These are phyloP conservation scores for Antheraea assamensis DNA, from an alignment of 2,888 invertebrate genomes.

Conservation along the genomic window DNA sequence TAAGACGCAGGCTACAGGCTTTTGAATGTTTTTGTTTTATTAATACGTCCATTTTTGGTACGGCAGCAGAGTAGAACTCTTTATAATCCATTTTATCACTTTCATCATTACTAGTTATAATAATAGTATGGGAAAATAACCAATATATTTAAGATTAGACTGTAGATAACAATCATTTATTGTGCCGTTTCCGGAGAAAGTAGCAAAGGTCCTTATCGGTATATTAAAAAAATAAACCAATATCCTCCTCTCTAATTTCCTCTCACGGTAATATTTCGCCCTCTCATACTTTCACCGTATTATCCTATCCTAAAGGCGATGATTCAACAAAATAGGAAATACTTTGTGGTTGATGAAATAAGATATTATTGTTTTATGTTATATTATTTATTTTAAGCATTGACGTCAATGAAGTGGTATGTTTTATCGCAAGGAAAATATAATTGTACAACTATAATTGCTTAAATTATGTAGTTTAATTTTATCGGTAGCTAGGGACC, in stretches of 20 bases:
- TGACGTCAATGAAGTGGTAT: neutral
- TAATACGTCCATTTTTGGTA: neutral
- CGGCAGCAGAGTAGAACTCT: neutral
- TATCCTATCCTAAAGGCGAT: slow-evolving; percentile 17
- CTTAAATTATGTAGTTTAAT: too few relatives aligned
- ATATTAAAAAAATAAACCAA: slow-evolving; percentile 33
- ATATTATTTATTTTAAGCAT: too few relatives aligned
- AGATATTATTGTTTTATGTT: too few relatives aligned
- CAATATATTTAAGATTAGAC: neutral
- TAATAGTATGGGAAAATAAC: neutral
- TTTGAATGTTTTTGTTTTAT: too few relatives aligned
- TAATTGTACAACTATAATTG: too few relatives aligned
- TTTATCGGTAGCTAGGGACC: too few relatives aligned
- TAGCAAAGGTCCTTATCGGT: slow-evolving; percentile 36
- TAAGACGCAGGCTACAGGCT: too few relatives aligned
- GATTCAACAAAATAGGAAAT: slow-evolving; percentile 12
- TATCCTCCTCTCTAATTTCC: slow-evolving; percentile 48
- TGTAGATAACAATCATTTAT: neutral
- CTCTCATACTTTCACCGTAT: slow-evolving; percentile 31
- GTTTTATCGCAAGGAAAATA: neutral
- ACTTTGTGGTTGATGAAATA: neutral
- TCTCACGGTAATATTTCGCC: slow-evolving; percentile 32
- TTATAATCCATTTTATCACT: neutral
- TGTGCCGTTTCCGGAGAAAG: slow-evolving; percentile 51
- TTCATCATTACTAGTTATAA: neutral